A percentile compares a stretch with the other conserved stretches of the same genome.
phyloP scores from a whole-genome alignment of 2,113 vertebrate species.

The Laticauda laticaudata region DNA sequence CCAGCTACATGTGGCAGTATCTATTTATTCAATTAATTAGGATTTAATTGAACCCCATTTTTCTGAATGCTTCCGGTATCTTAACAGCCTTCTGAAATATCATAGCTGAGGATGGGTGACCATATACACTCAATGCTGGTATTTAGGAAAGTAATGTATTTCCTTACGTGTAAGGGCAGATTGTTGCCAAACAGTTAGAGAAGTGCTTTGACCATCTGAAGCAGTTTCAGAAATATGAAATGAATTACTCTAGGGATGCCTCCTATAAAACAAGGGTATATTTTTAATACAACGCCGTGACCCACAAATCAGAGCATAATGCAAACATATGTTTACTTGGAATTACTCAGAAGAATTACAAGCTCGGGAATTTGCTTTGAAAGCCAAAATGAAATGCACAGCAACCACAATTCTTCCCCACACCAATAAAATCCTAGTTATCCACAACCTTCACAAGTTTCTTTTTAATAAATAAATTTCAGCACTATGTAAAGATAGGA shows the following conservation, averaged over 20 bases:
- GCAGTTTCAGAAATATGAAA: not conserved
- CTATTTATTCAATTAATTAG: not conserved
- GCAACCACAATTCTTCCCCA: not conserved
- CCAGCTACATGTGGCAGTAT: not conserved
- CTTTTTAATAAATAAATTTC: not conserved
- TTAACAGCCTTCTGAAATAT: conserved; percentile 4
- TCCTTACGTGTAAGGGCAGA: not conserved
- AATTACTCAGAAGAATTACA: not conserved
- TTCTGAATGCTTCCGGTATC: not conserved
- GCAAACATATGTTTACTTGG: not conserved
- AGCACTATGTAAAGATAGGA: not conserved
- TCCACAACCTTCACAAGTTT: not conserved
- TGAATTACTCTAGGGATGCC: not conserved
- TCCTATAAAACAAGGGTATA: not conserved
- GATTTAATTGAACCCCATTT: not conserved
- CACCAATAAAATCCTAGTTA: not conserved
- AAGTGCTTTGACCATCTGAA: not conserved
- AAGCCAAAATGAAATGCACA: not conserved
- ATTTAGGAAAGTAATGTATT: not conserved
- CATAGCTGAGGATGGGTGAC: not conserved
- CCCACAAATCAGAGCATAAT: not conserved
- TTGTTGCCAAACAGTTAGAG: not conserved
- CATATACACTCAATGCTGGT: too few relatives aligned
- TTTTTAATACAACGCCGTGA: not conserved
- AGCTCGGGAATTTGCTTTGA: not conserved